Evolutionary conservation across 2,888 invertebrate species (phyloP).

Genomic region (Nesidiocoris tenuis): DNA sequence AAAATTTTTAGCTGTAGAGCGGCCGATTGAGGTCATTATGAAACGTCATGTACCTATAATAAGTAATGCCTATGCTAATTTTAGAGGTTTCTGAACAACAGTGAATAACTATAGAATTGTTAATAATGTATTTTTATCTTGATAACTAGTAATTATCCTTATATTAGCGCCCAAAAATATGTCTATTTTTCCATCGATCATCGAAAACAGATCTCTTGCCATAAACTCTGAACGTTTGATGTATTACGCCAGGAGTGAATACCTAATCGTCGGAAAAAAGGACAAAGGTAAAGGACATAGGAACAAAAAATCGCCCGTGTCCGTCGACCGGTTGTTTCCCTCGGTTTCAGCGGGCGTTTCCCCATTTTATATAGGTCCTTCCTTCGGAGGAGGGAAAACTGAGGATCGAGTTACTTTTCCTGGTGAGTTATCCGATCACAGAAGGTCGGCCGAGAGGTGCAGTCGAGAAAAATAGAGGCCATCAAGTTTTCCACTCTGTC

Average conservation of each 20-base stretch:
- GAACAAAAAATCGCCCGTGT: background rate
- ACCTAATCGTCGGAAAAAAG: background rate
- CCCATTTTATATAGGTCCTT: background rate
- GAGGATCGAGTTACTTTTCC: slow-evolving; percentile 28
- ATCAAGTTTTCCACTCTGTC: slow-evolving; percentile 40
- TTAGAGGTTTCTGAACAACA: background rate
- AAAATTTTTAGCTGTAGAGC: background rate
- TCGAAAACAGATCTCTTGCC: too few species aligned
- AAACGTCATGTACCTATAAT: background rate
- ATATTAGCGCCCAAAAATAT: too few species aligned
- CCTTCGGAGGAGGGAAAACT: slow-evolving; percentile 9
- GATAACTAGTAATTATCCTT: too few species aligned
- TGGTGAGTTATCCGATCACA: slow-evolving; percentile 21
- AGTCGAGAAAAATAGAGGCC: slow-evolving; percentile 26
- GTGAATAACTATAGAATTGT: too few species aligned
- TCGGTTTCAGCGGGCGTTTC: background rate
- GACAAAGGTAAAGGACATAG: background rate
- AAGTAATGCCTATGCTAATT: background rate
- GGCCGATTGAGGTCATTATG: background rate
- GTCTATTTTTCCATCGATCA: too few species aligned
- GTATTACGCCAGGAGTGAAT: too few species aligned
- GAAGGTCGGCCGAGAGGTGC: background rate
- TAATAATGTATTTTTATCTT: too few species aligned
- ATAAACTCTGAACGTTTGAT: too few species aligned
- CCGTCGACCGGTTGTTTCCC: background rate